These are phyloP conservation scores for Eleutherodactylus coqui DNA, from an alignment of 2,797 vertebrate species.

Conservation along the genomic window DNA sequence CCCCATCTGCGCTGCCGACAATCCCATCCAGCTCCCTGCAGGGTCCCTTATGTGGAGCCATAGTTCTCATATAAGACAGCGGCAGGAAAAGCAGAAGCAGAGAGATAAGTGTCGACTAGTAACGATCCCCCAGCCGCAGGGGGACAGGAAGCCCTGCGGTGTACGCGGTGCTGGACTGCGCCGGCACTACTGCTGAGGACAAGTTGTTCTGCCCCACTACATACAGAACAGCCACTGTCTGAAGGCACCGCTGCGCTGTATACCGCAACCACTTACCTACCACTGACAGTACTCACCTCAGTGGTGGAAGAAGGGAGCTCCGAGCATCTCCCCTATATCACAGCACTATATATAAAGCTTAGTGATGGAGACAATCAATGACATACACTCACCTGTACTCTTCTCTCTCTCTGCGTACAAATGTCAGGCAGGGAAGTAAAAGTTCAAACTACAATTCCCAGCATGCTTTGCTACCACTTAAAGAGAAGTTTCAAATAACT, in stretches of 20 bases:
- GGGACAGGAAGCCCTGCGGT: conserved; percentile 22
- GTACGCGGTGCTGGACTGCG: neutral
- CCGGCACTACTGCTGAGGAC: too few species aligned
- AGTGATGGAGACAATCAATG: neutral
- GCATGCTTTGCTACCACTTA: conserved; percentile 17
- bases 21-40: too few species aligned
- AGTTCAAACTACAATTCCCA: conserved; percentile 44
- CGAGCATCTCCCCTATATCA: neutral
- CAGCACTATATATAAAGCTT: neutral
- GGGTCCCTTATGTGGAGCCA: neutral
- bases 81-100: conserved; percentile 52
- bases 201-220: neutral
- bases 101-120: neutral
- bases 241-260: neutral
- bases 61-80: neutral
- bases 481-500: conserved; percentile 5
- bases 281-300: neutral
- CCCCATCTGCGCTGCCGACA: too few species aligned
- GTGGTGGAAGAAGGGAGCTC: neutral
- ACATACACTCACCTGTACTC: conserved; percentile 10
- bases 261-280: neutral
- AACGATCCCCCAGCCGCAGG: neutral
- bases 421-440: conserved; percentile 46
- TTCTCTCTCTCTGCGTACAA: neutral
- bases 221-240: neutral